Percentiles rank a stretch among this genome's conserved stretches.
Conservation (phyloP, 2,888 invertebrate genomes). For the Tetranychus piercei region DNA sequence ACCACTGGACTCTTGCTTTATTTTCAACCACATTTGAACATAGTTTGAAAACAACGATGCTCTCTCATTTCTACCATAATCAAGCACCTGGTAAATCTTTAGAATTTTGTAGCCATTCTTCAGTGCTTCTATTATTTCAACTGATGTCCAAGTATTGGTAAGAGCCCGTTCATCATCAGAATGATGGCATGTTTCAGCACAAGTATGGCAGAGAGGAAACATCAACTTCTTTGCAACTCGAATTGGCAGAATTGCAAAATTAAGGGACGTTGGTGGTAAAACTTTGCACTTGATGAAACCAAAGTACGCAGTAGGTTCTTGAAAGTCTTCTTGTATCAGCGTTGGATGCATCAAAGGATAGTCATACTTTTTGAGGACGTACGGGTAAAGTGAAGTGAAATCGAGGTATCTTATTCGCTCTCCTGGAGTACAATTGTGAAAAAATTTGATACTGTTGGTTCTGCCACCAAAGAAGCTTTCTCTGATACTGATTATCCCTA, state of each 20-base stretch:
- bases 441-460: slow-evolving; percentile 28
- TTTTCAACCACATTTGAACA: slow-evolving; percentile 27
- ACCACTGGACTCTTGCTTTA: slow-evolving; percentile 29
- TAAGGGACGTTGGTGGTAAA: slow-evolving; percentile 27
- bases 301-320: slow-evolving; percentile 21
- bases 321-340: slow-evolving; percentile 25
- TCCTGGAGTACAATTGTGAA: slow-evolving; percentile 22
- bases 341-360: slow-evolving; percentile 28
- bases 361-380: slow-evolving; percentile 6
- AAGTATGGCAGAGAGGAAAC: slow-evolving; percentile 28
- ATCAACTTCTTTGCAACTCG: slow-evolving; percentile 25
- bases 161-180: slow-evolving; percentile 26
- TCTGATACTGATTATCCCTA: slow-evolving; percentile 9
- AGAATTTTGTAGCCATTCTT: slow-evolving; percentile 27
- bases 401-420: slow-evolving; percentile 26
- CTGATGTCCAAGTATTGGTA: slow-evolving; percentile 28
- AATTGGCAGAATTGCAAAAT: slow-evolving; percentile 29
- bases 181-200: slow-evolving; percentile 27
- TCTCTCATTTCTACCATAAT: slow-evolving; percentile 24
- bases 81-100: slow-evolving; percentile 28
- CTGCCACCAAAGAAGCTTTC: slow-evolving; percentile 29
- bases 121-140: slow-evolving; percentile 28
- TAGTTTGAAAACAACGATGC: slow-evolving; percentile 28
- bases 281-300: slow-evolving; percentile 29
- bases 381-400: slow-evolving; percentile 28